phyloP scores from a whole-genome alignment of 1,140 invertebrate genomes.

The Calephelis virginiensis region DNA sequence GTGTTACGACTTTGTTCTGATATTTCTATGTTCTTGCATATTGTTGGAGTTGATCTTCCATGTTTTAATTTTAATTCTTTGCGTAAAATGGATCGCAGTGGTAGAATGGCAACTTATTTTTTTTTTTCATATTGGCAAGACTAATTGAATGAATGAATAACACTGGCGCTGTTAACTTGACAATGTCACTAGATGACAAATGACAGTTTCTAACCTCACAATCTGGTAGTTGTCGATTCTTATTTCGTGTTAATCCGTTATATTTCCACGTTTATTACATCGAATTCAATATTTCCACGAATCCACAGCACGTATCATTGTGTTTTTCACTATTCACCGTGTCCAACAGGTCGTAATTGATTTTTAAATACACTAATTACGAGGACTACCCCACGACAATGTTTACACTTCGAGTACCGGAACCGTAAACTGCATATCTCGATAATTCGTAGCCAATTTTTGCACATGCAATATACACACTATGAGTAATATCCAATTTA shows the following conservation, averaged over 20 bases:
- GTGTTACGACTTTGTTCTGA: too few species aligned
- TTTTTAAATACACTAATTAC: neutral
- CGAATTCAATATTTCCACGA: neutral
- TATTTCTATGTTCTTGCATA: too few species aligned
- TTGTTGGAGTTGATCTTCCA: neutral
- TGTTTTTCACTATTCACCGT: neutral
- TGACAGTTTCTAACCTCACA: neutral
- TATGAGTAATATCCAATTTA: too few species aligned
- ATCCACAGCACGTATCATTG: neutral
- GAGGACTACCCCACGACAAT: neutral
- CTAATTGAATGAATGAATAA: neutral
- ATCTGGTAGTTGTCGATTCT: neutral
- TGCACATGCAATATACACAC: too few species aligned
- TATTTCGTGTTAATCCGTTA: neutral
- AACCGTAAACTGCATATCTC: neutral
- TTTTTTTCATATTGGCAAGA: neutral
- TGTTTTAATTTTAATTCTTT: constrained; percentile 2
- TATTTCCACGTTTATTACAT: neutral
- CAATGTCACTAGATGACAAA: neutral
- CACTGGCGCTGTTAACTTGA: neutral
- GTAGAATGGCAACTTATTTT: neutral
- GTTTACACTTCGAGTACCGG: neutral
- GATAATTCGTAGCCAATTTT: neutral
- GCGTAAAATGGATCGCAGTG: neutral
- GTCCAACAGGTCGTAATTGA: neutral